Base-by-base conservation (phyloP, 1,140 invertebrate species). In the Polypedilum vanderplanki region DNA sequence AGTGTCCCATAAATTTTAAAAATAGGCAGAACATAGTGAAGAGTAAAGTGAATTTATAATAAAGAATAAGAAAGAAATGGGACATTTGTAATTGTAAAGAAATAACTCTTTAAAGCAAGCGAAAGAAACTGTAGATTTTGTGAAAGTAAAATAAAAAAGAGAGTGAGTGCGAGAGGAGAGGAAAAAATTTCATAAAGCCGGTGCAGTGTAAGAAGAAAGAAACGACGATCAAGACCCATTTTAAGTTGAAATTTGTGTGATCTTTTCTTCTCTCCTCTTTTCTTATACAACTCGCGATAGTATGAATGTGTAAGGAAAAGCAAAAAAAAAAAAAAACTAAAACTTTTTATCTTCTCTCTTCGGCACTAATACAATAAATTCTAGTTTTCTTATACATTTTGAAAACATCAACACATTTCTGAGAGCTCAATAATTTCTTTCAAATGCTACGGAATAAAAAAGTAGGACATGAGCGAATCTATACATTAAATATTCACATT, bases 11-110 rank as follows among this genome's bases (percentile, higher is more conserved):
- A 33, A 33, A 33, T 33, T 33, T 33, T 33, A 33, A 33, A 33
- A 33, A 33, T 33, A 33, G 24, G 24, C 24, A 33, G 1, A 1
- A 33, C 24, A 33, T 1, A 33, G 24, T 33, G 24, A 33, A 33
- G 24, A 33, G 24, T 5, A 33, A 33, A 33, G 24, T 33, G 2
- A 33, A 33, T 33, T 33, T 57, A 57, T 57, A 57, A 57, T 57
- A 57, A n/a, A 12, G 9, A 57, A 46, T 46, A 46, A 57, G n/a
- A 57, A 46, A 57, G n/a, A 57, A 57, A 57, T 57, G 46, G 46
- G 46, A 57, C 46, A 57, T 57, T 57, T 57, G 46, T 57, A 57
- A 57, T 57, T 57, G 46, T 57, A n/a, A n/a, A n/a, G 46, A n/a
- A 57, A 57, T 57, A 57, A 57, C 12, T 57, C 12, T 15, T n/a